Base-by-base conservation (phyloP, 1,140 invertebrate species). In the Drosophila pallidifrons region DNA sequence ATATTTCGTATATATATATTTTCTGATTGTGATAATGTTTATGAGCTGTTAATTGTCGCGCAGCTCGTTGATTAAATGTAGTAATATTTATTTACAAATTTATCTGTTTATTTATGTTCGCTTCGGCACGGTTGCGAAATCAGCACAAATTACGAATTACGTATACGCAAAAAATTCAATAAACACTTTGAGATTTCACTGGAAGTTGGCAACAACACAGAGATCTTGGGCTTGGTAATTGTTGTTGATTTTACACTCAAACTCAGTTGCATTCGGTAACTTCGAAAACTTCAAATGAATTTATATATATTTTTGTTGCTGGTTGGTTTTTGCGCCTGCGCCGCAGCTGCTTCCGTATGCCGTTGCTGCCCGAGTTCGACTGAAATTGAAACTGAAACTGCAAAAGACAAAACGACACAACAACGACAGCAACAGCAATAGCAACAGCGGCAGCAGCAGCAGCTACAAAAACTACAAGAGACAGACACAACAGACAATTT, bases 371-470 rank as follows among this genome's bases (percentile, higher is more conserved):
- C 85, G 83, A 81, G 70, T 85, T 88, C 85, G 78, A 88, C 83
- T 88, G 85, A 88, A 88, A 88, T 85, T 88, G 81, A 89, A 89
- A 88, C 81, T 88, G 81, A 87, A 80, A 81, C 68, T 75, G 81
- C 77, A 78, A 83, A 89, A 88, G 77, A 85, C 78, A 85, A 86
- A 82, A 82, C 75, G 64, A 68, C 69, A 76, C 59, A 72, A 59
- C 54, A 59, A 25, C 20, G 68, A 75, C 76, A 66, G n/a, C 41
- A 66, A 49, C 45, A 74, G 30, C 55, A 67, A 32, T 47, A 54
- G n/a, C 76, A 63, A 46, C 43, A 47, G 8, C 76, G 63, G n/a
- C 41, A 66, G 49, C 45, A 74, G 35, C 72, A 66, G 41, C 78
- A 81, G 43, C 47, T 51, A 13, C 78, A 69, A 63, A 45, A 28